Base-by-base conservation (phyloP, 1,140 invertebrate genomes). In the Heliconius eleuchia region DNA sequence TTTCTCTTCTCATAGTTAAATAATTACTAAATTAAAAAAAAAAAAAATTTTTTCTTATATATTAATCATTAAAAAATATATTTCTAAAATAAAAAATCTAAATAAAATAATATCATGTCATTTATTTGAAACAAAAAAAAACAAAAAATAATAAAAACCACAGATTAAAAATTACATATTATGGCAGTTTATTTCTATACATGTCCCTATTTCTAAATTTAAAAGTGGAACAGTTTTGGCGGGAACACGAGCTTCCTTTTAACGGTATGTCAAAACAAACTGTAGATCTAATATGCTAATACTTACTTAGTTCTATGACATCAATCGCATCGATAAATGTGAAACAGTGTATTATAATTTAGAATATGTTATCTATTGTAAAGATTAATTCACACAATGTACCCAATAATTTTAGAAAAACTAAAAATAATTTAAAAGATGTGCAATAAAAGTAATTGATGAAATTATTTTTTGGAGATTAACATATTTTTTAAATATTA, bases 241-340 rank as follows among this genome's bases (percentile, higher is more conserved):
- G 76, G 76, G 66, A 76, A 71, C 75, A 76, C 60, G 75, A 37
- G 60, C 42, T 46, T 46, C 57, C 30, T 46, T 74, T 77, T 80
- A 80, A 80, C 79, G 75, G 79, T 80, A 74, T 39, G 57, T 70
- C 57, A 74, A 71, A 46, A 80, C 30, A 80, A 71, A 52, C 71
- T 71, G 66, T 70, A 74, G 19, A 77, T 74, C 39, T 76, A 27
- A 60, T 60, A 74, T 77, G 75, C 42, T 74, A 78, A 75, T 78
- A 74, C 57, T 27, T 23, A 18, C n/a, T 34, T 84, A 76, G 71
- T 76, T 66, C 81, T 85, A 88, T 89, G 87, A 89, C 86, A 89
- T 87, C 86, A 88, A 87, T 89, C 60, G 85, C 80, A 88, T 86
- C 71, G 66, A 84, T 83, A 83, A 84, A 86, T 86, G 73, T 87